These are phyloP conservation scores for Chymomyza fuscimana DNA, from an alignment of 2,888 invertebrate species.

Conservation along the genomic window DNA sequence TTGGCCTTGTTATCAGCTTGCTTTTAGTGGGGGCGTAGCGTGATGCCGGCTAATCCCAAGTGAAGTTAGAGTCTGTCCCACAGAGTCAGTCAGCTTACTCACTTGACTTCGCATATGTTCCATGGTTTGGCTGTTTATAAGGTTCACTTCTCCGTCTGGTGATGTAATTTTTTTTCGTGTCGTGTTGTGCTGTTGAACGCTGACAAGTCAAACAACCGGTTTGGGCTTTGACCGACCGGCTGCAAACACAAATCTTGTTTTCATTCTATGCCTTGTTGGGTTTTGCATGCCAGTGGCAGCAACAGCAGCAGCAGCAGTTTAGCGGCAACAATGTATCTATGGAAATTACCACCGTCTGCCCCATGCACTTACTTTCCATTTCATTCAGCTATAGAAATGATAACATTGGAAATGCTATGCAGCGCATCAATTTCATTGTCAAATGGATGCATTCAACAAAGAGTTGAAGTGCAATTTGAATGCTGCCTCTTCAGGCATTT, in stretches of 20 bases:
- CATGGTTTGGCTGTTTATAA: background rate
- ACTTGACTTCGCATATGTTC: background rate
- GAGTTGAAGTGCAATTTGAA: conserved; percentile 4
- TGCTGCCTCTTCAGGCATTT: background rate
- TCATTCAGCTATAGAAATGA: conserved; percentile 12
- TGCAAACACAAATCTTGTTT: conserved; percentile 19
- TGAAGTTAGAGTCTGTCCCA: conserved; percentile 17
- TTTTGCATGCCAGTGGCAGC: background rate
- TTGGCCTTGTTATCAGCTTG: conserved; percentile 8
- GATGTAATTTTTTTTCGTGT: conserved; percentile 58
- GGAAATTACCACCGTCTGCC: background rate
- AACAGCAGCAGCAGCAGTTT: background rate
- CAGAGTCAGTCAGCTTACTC: background rate
- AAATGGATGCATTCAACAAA: conserved; percentile 24
- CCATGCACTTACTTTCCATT: conserved; percentile 47
- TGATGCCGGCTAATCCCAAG: conserved; percentile 12
- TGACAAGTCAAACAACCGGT: conserved; percentile 62
- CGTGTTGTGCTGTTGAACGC: conserved; percentile 23
- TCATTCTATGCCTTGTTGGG: background rate
- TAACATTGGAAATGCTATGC: background rate
- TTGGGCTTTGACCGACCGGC: conserved; percentile 43
- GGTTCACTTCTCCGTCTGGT: conserved; percentile 29
- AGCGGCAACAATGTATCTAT: conserved; percentile 1
- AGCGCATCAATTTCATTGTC: conserved; percentile 43
- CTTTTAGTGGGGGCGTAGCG: conserved; percentile 36